Percentiles rank a stretch among this genome's conserved stretches.
phyloP scores from a whole-genome alignment of 2,888 invertebrate species.

The Epinotia brunnichana region DNA sequence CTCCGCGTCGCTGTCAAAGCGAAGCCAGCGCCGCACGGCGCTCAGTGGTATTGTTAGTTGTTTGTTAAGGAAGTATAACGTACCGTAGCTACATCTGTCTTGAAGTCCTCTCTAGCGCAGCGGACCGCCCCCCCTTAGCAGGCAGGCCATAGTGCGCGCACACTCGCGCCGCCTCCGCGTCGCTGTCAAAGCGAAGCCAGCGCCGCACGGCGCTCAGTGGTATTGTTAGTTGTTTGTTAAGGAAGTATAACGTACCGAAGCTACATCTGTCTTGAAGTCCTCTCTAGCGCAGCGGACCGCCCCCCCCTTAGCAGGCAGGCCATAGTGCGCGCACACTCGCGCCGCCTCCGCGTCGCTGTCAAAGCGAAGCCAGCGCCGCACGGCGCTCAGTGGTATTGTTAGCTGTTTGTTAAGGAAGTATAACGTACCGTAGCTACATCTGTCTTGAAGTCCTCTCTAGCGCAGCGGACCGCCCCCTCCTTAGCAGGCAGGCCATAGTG shows the following conservation, averaged over 20 bases:
- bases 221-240: constrained; percentile 67
- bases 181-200: constrained; percentile 57
- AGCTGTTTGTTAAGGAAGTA: constrained; percentile 63
- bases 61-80: constrained; percentile 51
- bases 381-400: constrained; percentile 72
- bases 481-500: constrained; percentile 77
- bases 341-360: constrained; percentile 65
- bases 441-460: constrained; percentile 65
- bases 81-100: constrained; percentile 52
- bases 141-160: constrained; percentile 80
- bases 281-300: constrained; percentile 57
- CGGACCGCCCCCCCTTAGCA: constrained; percentile 45
- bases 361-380: constrained; percentile 79
- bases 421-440: constrained; percentile 67
- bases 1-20: constrained; percentile 71
- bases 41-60: constrained; percentile 70
- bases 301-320: constrained; percentile 54
- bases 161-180: constrained; percentile 66
- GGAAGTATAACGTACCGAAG: too few relatives aligned
- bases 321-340: constrained; percentile 79
- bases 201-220: constrained; percentile 55
- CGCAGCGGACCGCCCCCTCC: constrained; percentile 57
- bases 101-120: constrained; percentile 68
- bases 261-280: constrained; percentile 67
- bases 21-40: constrained; percentile 60